Base-by-base conservation (phyloP, 2,113 vertebrate species). In the Ascaphus truei region DNA sequence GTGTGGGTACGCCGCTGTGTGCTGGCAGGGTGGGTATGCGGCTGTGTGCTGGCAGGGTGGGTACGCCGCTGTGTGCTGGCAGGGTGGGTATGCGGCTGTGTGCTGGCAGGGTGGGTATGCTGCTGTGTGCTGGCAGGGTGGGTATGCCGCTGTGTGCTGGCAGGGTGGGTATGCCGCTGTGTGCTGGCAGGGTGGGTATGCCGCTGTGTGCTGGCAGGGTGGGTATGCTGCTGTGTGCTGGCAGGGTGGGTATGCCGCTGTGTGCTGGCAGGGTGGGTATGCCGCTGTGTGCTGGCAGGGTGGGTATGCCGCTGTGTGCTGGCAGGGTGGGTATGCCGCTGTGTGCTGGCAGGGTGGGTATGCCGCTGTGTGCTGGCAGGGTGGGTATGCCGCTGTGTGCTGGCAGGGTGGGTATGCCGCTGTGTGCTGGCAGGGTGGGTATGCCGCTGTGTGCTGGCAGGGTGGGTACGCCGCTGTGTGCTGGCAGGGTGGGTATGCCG, bases 101-200 rank as follows among this genome's bases (percentile, higher is more conserved):
- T 8, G 51, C 63, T 55, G 63, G 55, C 25, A 20, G 25, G 36
- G 51, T 2, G 64, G 51, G 30, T 12, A 30, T 23, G 51, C 29
- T 37, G 52, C 52, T 41, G 63, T 5, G 63, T 56, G 51, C 31
- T 43, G 50, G n/a, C n/a, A n/a, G n/a, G n/a, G n/a, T n/a, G n/a
- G n/a, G n/a, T n/a, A n/a, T n/a, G n/a, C n/a, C n/a, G n/a, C n/a
- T n/a, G 43, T 6, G 34, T 8, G 51, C 63, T 55, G 63, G 55
- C 25, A 20, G 25, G 36, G 51, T 2, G 64, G 51, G 30, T 12
- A 30, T 23, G 51, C 29, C 51, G 52, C 52, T 41, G 63, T 5
- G 63, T 56, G 51, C 31, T 43, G 50, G n/a, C n/a, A n/a, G n/a
- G n/a, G n/a, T n/a, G n/a, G n/a, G n/a, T n/a, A n/a, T n/a, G n/a